Evolutionary conservation across 2,888 invertebrate genomes (phyloP).

Genomic region (Abrostola triplasia): DNA sequence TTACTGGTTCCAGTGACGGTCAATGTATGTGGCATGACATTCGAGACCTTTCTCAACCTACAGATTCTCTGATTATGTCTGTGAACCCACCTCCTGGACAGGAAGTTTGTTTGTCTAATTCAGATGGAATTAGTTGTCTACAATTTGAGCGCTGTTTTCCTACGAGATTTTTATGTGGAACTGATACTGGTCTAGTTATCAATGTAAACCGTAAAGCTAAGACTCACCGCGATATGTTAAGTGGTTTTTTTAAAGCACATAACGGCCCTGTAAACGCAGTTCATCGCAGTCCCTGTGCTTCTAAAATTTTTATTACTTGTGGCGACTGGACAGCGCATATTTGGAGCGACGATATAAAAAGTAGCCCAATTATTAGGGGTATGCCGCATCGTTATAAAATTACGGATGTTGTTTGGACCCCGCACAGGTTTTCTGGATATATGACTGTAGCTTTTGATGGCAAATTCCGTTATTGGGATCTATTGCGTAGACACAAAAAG

Average conservation of each 20-base stretch:
- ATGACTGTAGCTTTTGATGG: constrained; percentile 87
- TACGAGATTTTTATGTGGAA: constrained; percentile 82
- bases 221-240: constrained; percentile 88
- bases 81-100: constrained; percentile 83
- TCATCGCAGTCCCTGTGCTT: constrained; percentile 89
- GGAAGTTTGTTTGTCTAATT: constrained; percentile 76
- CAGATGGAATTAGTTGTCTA: constrained; percentile 89
- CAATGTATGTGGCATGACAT: constrained; percentile 91
- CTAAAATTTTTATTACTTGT: constrained; percentile 90
- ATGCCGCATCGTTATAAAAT: constrained; percentile 62
- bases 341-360: constrained; percentile 90
- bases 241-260: constrained; percentile 87
- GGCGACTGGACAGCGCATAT: constrained; percentile 90
- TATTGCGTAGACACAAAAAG: constrained; percentile 90
- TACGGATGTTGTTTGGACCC: constrained; percentile 71
- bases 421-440: constrained; percentile 75
- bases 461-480: constrained; percentile 93
- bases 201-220: constrained; percentile 91
- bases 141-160: constrained; percentile 91
- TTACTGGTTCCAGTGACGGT: constrained; percentile 89
- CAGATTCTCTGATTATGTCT: constrained; percentile 89
- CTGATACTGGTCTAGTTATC: constrained; percentile 78
- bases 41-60: constrained; percentile 87
- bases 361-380: constrained; percentile 71
- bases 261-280: constrained; percentile 89